phyloP scores from a whole-genome alignment of 2,113 vertebrate genomes.

The Neodontobutis hainanensis region DNA sequence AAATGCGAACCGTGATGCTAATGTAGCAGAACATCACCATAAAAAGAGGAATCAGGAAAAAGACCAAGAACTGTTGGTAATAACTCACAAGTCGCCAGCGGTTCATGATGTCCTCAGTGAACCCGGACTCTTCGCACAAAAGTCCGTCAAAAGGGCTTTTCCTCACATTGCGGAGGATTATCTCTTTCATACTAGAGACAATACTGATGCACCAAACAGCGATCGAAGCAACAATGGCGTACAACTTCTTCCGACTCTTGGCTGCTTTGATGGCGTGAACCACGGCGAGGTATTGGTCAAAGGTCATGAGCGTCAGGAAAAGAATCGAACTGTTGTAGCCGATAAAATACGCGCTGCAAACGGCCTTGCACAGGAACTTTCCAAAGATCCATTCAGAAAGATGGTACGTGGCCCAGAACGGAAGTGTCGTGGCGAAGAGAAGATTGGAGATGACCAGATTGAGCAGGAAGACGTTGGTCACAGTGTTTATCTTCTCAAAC shows the following conservation, averaged over 20 bases:
- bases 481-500: constrained; percentile 76
- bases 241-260: constrained; percentile 57
- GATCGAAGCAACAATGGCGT: constrained; percentile 55
- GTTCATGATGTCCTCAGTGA: not conserved
- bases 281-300: constrained; percentile 81
- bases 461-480: constrained; percentile 81
- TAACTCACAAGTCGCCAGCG: constrained; percentile 69
- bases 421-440: constrained; percentile 76
- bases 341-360: constrained; percentile 73
- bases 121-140: constrained; percentile 67
- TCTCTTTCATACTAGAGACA: constrained; percentile 73
- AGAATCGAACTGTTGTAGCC: constrained; percentile 83
- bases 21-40: constrained; percentile 78
- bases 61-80: constrained; percentile 78
- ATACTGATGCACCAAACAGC: constrained; percentile 75
- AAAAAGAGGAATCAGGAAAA: constrained; percentile 77
- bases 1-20: constrained; percentile 72
- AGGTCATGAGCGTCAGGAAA: constrained; percentile 82
- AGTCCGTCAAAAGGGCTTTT: accelerated
- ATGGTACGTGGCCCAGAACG: constrained; percentile 77
- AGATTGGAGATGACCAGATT: constrained; percentile 81
- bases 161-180: constrained; percentile 61
- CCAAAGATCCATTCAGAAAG: constrained; percentile 79
- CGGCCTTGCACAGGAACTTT: constrained; percentile 70
- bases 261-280: constrained; percentile 76